Percentiles rank a stretch among this genome's conserved stretches.
Conservation (phyloP, 2,797 vertebrate species). For the Tauraco hartlaubi region DNA sequence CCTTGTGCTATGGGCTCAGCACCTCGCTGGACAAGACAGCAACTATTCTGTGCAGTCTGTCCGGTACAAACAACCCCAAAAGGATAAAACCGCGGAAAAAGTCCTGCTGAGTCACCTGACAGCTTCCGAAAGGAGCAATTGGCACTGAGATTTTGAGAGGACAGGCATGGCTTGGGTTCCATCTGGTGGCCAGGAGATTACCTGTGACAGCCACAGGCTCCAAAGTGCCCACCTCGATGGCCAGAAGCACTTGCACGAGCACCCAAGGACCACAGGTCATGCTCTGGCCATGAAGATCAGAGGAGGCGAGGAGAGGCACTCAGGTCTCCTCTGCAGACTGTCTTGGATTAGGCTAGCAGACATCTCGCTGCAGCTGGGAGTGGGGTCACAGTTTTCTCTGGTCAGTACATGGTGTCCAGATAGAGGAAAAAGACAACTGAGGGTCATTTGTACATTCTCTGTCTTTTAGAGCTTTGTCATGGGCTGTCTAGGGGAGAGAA, state of each 20-base stretch:
- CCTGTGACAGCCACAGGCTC: neutral
- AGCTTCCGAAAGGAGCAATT: neutral
- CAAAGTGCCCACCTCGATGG: fast-evolving
- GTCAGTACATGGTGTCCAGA: neutral
- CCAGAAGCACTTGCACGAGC: neutral
- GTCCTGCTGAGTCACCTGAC: fast-evolving
- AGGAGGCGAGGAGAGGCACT: fast-evolving
- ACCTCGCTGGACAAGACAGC: fast-evolving
- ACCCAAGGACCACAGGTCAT: fast-evolving
- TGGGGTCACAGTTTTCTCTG: neutral
- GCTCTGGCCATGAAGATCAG: fast-evolving
- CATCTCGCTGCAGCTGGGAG: neutral
- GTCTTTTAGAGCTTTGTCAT: neutral
- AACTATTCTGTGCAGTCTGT: neutral
- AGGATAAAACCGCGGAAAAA: fast-evolving
- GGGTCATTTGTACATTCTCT: neutral
- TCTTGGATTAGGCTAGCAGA: fast-evolving
- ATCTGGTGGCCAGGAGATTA: neutral
- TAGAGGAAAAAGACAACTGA: neutral
- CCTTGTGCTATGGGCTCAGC: fast-evolving
- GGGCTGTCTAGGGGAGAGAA: neutral
- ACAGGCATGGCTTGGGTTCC: neutral
- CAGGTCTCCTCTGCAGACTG: neutral
- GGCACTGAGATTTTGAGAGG: neutral
- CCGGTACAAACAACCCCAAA: neutral